phyloP scores from a whole-genome alignment of 2,113 vertebrate species.

The Sceloporus tristichus region DNA sequence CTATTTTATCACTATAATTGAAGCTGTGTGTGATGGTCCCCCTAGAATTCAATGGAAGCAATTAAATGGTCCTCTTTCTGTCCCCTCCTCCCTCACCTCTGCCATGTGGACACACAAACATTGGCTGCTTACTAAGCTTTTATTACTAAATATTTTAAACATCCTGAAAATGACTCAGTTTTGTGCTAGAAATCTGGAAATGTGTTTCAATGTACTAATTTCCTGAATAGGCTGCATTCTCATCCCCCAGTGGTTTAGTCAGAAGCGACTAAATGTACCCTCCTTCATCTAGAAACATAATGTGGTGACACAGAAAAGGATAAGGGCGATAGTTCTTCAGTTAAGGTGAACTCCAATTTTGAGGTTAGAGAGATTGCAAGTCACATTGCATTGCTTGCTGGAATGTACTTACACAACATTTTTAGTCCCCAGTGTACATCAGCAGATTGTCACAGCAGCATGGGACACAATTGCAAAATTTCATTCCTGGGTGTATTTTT shows the following conservation, averaged over 20 bases:
- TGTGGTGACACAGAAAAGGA: background rate
- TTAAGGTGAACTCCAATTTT: background rate
- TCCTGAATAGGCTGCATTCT: background rate
- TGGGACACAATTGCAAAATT: background rate
- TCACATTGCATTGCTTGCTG: background rate
- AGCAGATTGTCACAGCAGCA: background rate
- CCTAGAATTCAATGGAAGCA: background rate
- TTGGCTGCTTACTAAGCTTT: background rate
- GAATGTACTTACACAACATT: conserved; percentile 3
- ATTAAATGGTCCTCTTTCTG: background rate
- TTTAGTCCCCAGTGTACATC: background rate
- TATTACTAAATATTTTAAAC: background rate
- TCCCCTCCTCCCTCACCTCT: background rate
- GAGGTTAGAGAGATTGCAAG: background rate
- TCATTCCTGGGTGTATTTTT: background rate
- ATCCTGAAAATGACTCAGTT: background rate
- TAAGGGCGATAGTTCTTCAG: background rate
- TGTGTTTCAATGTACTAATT: conserved; percentile 16
- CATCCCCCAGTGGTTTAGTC: background rate
- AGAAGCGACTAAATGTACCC: background rate
- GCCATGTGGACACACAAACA: background rate
- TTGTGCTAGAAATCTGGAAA: background rate
- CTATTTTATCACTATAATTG: no score
- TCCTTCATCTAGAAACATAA: background rate
- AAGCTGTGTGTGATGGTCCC: no score